Conservation (phyloP, 2,888 invertebrate species). For the Lepidonotus clava region DNA sequence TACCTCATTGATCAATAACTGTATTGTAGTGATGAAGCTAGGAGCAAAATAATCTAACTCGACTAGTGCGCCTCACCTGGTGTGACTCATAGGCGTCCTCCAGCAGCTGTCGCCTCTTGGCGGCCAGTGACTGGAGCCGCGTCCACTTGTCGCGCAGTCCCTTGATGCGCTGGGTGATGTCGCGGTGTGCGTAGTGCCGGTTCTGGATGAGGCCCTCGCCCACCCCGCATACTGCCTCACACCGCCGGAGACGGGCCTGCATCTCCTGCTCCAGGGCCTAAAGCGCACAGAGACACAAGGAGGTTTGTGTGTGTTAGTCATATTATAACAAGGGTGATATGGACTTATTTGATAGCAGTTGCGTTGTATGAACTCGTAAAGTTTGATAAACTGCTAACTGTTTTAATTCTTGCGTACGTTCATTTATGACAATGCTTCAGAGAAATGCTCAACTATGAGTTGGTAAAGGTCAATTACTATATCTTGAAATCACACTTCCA, state of each 20-base stretch:
- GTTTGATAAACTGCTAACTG: too few species aligned
- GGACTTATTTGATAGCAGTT: too few species aligned
- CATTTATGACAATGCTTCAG: too few species aligned
- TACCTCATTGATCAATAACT: too few species aligned
- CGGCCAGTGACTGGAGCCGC: constrained; percentile 90
- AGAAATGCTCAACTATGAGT: too few species aligned
- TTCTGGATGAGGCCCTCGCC: constrained; percentile 89
- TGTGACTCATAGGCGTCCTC: constrained; percentile 95
- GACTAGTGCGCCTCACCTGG: constrained; percentile 87
- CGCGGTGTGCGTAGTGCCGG: constrained; percentile 89
- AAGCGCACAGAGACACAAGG: neutral
- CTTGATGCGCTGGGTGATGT: constrained; percentile 91
- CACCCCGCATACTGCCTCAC: constrained; percentile 83
- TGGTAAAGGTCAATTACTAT: too few species aligned
- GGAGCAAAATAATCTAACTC: too few species aligned
- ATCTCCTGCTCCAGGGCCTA: constrained; percentile 89
- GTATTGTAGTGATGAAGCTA: too few species aligned
- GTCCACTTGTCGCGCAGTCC: constrained; percentile 93
- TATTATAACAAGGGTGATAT: too few species aligned
- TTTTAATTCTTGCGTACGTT: too few species aligned
- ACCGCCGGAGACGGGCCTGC: constrained; percentile 82
- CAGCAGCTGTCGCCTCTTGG: constrained; percentile 83
- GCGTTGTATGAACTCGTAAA: too few species aligned
- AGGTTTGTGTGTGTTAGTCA: neutral
- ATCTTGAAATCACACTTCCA: too few species aligned